Evolutionary conservation across 1,140 invertebrate genomes (phyloP), one percentile per base, ranked within the genome.

Genomic region (Drosophila murphyi): DNA sequence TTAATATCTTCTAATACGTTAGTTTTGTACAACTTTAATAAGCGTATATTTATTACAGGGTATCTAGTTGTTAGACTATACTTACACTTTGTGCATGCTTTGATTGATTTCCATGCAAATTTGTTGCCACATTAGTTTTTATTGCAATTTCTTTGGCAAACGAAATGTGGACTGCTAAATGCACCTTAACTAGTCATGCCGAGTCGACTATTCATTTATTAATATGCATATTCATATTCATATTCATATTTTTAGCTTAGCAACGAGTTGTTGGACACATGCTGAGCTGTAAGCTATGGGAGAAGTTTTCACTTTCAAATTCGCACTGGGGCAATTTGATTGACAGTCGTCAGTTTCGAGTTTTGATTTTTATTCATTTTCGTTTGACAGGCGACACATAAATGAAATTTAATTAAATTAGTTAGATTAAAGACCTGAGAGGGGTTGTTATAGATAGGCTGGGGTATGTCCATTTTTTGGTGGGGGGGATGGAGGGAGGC

Each of bases 281-380:
- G 74, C 74, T 64, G 74, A 28, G 64, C 56, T 12, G 63, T 65
- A 5, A 32, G 41, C 8, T 8, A 7, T 12, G 56, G 31, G 32
- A 10, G 32, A 45, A 69, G 73, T 83, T 86, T 88, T 87, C 80
- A 80, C 85, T 88, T 87, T 88, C 80, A 72, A 89, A 88, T 80
- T 67, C 57, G 71, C 79, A 62, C 64, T 85, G 81, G 67, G 41
- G 72, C 76, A 77, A 41, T 76, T 72, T 87, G 82, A 87, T 88
- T 82, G 76, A 86, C 82, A 87, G 78, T 59, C 61, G 35, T 60
- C 45, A 72, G 82, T 81, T 69, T 76, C 76, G 77, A 73, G 61
- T 72, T 73, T 60, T 70, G 48, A 48, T 71, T 76, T 78, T 3
- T 43, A n/a, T 43, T 43, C n/a, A n/a, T 43, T 43, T 60, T 70